A percentile compares a stretch with the other conserved stretches of the same genome.
Evolutionary conservation across 2,888 invertebrate genomes (phyloP).

Genomic region (Morpho deidamia): DNA sequence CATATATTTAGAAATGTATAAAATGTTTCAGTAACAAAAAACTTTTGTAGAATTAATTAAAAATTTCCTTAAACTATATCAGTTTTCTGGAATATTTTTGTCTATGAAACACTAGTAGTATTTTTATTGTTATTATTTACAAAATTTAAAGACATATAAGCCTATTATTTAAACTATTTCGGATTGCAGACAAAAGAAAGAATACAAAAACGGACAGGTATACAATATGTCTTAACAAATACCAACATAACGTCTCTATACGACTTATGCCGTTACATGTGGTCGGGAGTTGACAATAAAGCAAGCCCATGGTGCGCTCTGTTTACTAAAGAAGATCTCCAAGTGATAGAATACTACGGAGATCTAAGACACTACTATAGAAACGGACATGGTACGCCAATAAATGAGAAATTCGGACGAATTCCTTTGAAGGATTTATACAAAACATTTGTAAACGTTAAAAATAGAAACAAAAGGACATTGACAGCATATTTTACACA

Average conservation of each 20-base stretch:
- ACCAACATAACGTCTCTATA: slow-evolving; percentile 81
- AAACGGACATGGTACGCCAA: slow-evolving; percentile 55
- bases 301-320: slow-evolving; percentile 87
- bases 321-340: slow-evolving; percentile 84
- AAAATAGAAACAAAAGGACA: slow-evolving; percentile 50
- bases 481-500: slow-evolving; percentile 84
- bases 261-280: slow-evolving; percentile 87
- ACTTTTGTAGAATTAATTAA: too few species aligned
- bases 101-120: too few species aligned
- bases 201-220: slow-evolving; percentile 74
- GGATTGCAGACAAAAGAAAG: slow-evolving; percentile 53
- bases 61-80: too few species aligned
- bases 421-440: slow-evolving; percentile 83
- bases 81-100: too few species aligned
- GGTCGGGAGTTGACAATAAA: slow-evolving; percentile 71
- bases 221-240: slow-evolving; percentile 44
- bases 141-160: neutral
- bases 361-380: slow-evolving; percentile 85
- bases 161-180: neutral
- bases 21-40: too few species aligned
- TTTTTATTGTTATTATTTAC: slow-evolving; percentile 17
- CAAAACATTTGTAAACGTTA: slow-evolving; percentile 62
- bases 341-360: slow-evolving; percentile 84
- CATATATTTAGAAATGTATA: too few species aligned
- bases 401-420: slow-evolving; percentile 82